Evolutionary conservation across 2,888 invertebrate species (phyloP).

Genomic region (Agrochola macilenta): DNA sequence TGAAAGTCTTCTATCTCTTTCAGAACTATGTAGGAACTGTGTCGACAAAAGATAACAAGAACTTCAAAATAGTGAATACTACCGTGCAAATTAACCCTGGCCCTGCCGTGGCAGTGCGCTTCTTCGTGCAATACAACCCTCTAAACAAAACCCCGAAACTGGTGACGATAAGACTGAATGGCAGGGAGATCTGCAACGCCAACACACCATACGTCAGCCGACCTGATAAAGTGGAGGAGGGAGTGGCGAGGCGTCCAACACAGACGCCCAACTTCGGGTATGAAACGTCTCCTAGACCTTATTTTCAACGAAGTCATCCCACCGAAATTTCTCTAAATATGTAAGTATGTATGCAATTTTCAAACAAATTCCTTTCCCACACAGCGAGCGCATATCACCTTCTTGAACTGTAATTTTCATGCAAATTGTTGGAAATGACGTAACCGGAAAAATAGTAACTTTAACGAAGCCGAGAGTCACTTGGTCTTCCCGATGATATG

Average conservation of each 20-base stretch:
- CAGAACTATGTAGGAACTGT: conserved; percentile 92
- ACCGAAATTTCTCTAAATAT: conserved; percentile 77
- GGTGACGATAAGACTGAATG: conserved; percentile 89
- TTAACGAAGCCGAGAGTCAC: too few species aligned
- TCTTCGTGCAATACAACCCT: conserved; percentile 91
- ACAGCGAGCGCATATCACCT: too few species aligned
- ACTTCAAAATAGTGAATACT: conserved; percentile 91
- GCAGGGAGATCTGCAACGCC: conserved; percentile 90
- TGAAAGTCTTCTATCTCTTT: conserved; percentile 28
- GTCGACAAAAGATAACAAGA: conserved; percentile 89
- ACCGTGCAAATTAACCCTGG: conserved; percentile 90
- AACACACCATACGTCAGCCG: conserved; percentile 75
- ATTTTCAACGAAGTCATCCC: conserved; percentile 76
- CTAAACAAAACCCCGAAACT: conserved; percentile 87
- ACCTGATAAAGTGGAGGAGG: conserved; percentile 54
- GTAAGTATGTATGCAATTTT: conserved; percentile 70
- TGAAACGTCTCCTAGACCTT: conserved; percentile 67
- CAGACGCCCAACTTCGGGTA: conserved; percentile 26
- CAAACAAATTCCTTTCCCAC: neutral
- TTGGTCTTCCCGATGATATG: too few species aligned
- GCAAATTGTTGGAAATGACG: too few species aligned
- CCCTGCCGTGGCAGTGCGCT: conserved; percentile 89
- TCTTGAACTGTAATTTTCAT: too few species aligned
- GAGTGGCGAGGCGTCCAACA: neutral
- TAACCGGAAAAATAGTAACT: too few species aligned